Conservation (phyloP, 2,888 invertebrate species). For the Ditula angustiorana region DNA sequence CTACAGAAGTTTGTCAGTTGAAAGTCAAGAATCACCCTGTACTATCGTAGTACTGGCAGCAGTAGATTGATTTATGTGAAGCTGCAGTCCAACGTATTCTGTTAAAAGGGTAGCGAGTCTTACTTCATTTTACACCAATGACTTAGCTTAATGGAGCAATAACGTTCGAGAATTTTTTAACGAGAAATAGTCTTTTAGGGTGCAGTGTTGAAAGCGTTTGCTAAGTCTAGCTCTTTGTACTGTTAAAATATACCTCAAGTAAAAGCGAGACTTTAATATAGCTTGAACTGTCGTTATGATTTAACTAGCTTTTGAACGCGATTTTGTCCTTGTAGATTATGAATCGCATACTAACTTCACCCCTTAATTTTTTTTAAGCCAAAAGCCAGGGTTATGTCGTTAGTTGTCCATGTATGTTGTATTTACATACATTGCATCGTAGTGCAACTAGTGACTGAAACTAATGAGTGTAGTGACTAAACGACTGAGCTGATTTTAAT, state of each 20-base stretch:
- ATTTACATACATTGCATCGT: too few relatives aligned
- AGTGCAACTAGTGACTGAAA: too few relatives aligned
- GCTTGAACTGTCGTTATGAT: too few relatives aligned
- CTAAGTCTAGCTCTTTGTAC: background rate
- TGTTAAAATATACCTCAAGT: background rate
- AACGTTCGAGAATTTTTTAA: slow-evolving; percentile 46
- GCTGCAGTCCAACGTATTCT: slow-evolving; percentile 29
- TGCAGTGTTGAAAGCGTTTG: slow-evolving; percentile 4
- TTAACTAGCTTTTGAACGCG: too few relatives aligned
- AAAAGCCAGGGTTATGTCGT: too few relatives aligned
- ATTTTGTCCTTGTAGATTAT: too few relatives aligned
- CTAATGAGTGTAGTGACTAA: too few relatives aligned
- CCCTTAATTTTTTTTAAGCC: too few relatives aligned
- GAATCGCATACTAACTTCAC: too few relatives aligned
- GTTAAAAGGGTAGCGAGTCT: slow-evolving; percentile 50
- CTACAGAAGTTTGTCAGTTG: background rate
- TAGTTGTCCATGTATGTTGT: too few relatives aligned
- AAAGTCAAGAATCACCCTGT: background rate
- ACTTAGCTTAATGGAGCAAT: slow-evolving; percentile 58
- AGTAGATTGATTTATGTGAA: slow-evolving; percentile 33
- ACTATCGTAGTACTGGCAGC: slow-evolving; percentile 3
- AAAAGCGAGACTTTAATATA: background rate
- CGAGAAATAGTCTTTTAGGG: slow-evolving; percentile 10
- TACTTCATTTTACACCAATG: slow-evolving; percentile 70
- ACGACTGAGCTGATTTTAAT: too few relatives aligned